Conservation (phyloP, 2,113 vertebrate genomes). For the Oceanodroma tethys region DNA sequence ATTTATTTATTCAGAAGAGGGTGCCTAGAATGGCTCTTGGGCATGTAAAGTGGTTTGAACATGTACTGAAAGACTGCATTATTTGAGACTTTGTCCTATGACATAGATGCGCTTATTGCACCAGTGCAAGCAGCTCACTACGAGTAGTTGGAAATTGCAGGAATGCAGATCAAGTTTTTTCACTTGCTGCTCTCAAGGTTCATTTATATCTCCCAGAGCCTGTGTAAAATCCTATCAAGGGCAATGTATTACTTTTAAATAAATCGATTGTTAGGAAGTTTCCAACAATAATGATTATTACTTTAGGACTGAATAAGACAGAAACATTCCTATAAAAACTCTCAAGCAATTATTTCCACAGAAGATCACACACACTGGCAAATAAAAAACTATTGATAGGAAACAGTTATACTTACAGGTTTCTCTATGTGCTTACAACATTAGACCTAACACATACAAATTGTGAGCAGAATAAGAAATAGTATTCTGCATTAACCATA, state of each 20-base stretch:
- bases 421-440: not conserved
- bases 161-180: not conserved
- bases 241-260: not conserved
- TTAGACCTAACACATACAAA: not conserved
- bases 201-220: not conserved
- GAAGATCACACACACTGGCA: not conserved
- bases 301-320: constrained; percentile 14
- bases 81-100: not conserved
- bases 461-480: not conserved
- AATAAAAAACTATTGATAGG: not conserved
- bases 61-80: not conserved
- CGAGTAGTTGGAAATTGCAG: not conserved
- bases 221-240: not conserved
- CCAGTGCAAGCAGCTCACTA: not conserved
- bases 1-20: not conserved
- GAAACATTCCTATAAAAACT: constrained; percentile 5
- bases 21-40: not conserved
- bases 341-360: not conserved
- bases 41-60: not conserved
- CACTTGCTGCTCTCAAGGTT: not conserved
- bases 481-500: not conserved
- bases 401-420: not conserved
- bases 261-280: not conserved
- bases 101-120: not conserved
- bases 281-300: constrained; percentile 33